These are phyloP conservation scores for Dendronephthya gigantea DNA, from an alignment of 64 coral and sea anemone species.

Conservation along the genomic window DNA sequence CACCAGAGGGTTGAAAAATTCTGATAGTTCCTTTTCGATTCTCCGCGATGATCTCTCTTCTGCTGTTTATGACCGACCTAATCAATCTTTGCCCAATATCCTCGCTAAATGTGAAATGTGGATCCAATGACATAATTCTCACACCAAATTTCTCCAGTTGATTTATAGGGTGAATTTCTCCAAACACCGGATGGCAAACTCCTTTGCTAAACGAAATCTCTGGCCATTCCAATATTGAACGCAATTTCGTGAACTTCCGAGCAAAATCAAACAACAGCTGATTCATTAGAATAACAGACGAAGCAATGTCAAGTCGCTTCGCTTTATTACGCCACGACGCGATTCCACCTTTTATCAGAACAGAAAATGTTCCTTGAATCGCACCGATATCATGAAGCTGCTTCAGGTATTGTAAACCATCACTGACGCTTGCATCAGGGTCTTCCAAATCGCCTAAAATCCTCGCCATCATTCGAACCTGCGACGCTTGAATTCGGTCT, in stretches of 20 bases:
- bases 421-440: no score
- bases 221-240: neutral
- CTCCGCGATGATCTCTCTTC: neutral
- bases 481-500: no score
- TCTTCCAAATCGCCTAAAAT: no score
- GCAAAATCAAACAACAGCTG: conserved; percentile 12
- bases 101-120: neutral
- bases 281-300: neutral
- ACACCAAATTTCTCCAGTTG: conserved; percentile 7
- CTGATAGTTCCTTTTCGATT: neutral
- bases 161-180: conserved; percentile 19
- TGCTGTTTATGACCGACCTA: neutral
- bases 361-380: no score
- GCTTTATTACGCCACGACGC: conserved; percentile 14
- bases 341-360: conserved; percentile 15
- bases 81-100: neutral
- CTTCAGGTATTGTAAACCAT: no score
- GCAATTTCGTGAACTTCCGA: conserved; percentile 13
- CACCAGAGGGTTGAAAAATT: neutral
- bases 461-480: no score
- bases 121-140: neutral
- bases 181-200: conserved; percentile 16
- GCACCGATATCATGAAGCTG: no score
- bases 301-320: neutral
- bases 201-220: conserved; percentile 7